phyloP scores from a whole-genome alignment of 2,113 vertebrate species.

The Pseudorectes ferrugineus region DNA sequence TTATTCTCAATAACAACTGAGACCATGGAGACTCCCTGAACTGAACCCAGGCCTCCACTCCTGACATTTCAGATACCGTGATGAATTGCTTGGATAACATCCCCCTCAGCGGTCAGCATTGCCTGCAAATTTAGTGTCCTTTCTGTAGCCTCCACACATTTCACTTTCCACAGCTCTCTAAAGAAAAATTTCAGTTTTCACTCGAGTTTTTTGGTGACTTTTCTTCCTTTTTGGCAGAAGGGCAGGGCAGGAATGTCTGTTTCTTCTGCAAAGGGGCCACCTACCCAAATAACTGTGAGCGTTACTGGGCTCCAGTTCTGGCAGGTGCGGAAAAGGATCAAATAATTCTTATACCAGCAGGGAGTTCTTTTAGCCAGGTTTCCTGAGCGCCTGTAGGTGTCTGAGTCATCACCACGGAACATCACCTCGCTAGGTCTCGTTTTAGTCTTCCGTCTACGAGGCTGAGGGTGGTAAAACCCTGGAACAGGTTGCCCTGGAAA shows the following conservation, averaged over 20 bases:
- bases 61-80: neutral
- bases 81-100: slow-evolving; percentile 41
- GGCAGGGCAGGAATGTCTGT: neutral
- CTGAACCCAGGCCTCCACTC: neutral
- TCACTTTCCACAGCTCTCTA: neutral
- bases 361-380: neutral
- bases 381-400: neutral
- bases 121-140: neutral
- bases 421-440: neutral
- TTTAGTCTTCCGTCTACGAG: neutral
- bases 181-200: neutral
- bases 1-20: slow-evolving; percentile 45
- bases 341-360: neutral
- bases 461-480: neutral
- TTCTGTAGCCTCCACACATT: neutral
- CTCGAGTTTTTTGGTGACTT: neutral
- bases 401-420: neutral
- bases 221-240: neutral
- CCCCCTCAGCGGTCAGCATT: neutral
- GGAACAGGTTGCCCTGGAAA: neutral
- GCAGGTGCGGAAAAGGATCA: neutral
- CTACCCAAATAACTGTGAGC: neutral
- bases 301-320: neutral
- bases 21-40: slow-evolving; percentile 13
- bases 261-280: neutral